phyloP scores from a whole-genome alignment of 2,797 vertebrate species.

The Enteromius anoplus region DNA sequence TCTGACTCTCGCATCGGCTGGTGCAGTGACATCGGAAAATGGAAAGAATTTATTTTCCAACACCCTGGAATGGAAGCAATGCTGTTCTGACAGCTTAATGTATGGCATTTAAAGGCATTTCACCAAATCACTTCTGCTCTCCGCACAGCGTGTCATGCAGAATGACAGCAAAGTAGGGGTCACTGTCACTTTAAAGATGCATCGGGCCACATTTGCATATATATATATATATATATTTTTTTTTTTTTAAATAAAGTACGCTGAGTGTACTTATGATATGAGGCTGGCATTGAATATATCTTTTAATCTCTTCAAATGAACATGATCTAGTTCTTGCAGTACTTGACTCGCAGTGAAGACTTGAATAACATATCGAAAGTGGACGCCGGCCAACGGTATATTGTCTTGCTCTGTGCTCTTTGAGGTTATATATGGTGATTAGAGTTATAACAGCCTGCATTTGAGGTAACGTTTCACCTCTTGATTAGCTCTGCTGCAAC shows the following conservation, averaged over 20 bases:
- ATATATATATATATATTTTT: background rate
- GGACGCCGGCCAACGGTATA: background rate
- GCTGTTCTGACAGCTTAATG: conserved; percentile 56
- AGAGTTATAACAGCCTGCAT: background rate
- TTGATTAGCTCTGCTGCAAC: conserved; percentile 9
- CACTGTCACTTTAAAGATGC: conserved; percentile 23
- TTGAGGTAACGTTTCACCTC: conserved; percentile 1
- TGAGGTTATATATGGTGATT: conserved; percentile 5
- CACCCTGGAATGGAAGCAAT: background rate
- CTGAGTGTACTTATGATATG: conserved; percentile 3
- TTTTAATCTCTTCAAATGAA: conserved; percentile 7
- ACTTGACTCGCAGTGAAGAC: background rate
- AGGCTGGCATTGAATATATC: background rate
- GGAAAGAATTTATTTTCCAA: conserved; percentile 35
- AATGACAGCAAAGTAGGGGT: conserved; percentile 36
- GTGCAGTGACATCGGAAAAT: conserved; percentile 33
- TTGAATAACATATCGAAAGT: conserved; percentile 25
- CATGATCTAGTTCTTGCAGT: conserved; percentile 11
- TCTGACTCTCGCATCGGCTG: conserved; percentile 5
- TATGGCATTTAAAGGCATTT: conserved; percentile 50
- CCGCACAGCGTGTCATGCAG: background rate
- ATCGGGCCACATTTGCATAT: conserved; percentile 10
- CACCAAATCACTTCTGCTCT: conserved; percentile 9
- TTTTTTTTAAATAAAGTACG: background rate
- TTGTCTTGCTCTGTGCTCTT: background rate